A percentile compares a stretch with the other conserved stretches of the same genome.
phyloP scores from a whole-genome alignment of 2,797 vertebrate genomes.

The Allobates femoralis region DNA sequence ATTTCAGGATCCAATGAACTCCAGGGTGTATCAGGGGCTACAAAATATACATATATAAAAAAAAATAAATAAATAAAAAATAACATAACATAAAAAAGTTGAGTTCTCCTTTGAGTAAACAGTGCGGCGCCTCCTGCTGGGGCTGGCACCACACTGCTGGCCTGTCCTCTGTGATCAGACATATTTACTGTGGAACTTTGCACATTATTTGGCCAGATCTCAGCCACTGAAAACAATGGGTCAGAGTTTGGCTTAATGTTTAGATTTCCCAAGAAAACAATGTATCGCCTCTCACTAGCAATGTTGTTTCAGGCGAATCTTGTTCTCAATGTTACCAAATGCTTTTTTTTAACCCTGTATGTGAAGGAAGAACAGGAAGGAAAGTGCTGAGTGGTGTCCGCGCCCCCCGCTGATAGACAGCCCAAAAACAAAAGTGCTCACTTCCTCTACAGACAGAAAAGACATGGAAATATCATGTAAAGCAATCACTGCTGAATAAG shows the following conservation, averaged over 20 bases:
- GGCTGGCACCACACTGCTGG: neutral
- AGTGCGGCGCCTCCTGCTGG: neutral
- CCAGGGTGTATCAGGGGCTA: neutral
- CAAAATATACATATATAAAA: too few species aligned
- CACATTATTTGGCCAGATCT: neutral
- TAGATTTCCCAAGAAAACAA: slow-evolving; percentile 22
- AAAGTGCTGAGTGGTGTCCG: slow-evolving; percentile 10
- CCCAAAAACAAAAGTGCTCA: neutral
- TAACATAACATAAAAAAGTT: neutral
- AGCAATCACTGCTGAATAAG: slow-evolving; percentile 16
- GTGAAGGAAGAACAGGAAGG: slow-evolving; percentile 32
- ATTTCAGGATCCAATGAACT: too few species aligned
- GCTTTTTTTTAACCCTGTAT: slow-evolving; percentile 31
- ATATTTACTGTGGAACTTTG: neutral
- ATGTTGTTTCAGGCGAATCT: slow-evolving; percentile 32
- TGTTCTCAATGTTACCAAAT: neutral
- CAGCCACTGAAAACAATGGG: neutral
- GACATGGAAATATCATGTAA: slow-evolving; percentile 6
- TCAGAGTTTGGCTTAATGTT: slow-evolving; percentile 13
- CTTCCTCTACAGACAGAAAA: slow-evolving; percentile 29
- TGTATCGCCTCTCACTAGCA: neutral
- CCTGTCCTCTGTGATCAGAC: neutral
- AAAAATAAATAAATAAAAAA: neutral
- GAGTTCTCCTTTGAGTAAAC: neutral
- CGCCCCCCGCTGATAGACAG: slow-evolving; percentile 32